Base-by-base conservation (phyloP, 2,113 vertebrate species). In the Esox niger region DNA sequence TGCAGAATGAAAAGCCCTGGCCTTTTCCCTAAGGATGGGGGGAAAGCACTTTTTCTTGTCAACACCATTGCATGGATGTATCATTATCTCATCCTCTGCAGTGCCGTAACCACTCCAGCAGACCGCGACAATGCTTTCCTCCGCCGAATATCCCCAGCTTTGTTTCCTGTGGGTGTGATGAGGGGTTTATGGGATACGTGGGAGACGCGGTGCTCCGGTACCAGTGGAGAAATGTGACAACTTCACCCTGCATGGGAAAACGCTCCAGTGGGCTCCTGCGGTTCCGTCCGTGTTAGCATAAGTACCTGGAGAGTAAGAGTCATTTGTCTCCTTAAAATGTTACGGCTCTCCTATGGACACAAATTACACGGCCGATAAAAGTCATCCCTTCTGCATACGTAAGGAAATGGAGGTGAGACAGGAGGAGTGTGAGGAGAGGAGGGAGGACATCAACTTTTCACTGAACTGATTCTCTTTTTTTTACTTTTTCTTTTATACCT, bases 371-470 rank as follows among this genome's bases (percentile, higher is more conserved):
- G 35, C 32, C 62, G 47, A 57, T 61, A 68, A 49, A 78, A 47
- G 68, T 73, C 59, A 43, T 29, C 47, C 6, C 35, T 58, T 71
- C 64, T 71, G 35, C 55, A 26, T 62, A 47, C 33, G 47, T 0
- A 11, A 27, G 20, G 49, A 70, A 79, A 75, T 13, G 23, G 17
- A 65, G 57, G 23, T 13, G 57, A 55, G 57, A 58, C 66, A 64
- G 30, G 43, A 75, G 69, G 35, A 66, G 70, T 54, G n/a, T n/a
- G n/a, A n/a, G n/a, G n/a, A n/a, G n/a, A 67, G 35, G 27, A 73
- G 59, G 58, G 21, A 75, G n/a, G 69, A 71, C 68, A 79, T 60
- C 64, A 84, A 77, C 75, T 79, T 81, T 71, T 79, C 35, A 73
- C 26, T 73, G 66, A 63, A 75, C 69, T 26, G 31, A 71, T 78